Evolutionary conservation across 2,888 invertebrate species (phyloP), one percentile per base, ranked within the genome.

Genomic region (Drosophila nr. perissopoda): DNA sequence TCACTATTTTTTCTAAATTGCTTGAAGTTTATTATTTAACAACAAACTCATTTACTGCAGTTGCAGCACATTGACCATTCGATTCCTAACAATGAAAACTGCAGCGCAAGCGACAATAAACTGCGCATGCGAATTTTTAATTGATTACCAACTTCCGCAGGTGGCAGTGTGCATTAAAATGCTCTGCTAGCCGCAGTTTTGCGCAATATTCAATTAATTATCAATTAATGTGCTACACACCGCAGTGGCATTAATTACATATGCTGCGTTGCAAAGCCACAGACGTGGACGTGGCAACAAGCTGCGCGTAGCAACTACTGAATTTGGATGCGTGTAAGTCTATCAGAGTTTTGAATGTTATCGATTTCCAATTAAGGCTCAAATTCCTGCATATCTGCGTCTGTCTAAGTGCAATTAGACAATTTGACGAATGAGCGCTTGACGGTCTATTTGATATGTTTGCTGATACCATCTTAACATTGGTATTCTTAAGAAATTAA

Each of bases 181-280:
- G 74, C 74, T 69, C 74, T 77, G 61, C 67, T 81, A 68, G 89
- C 80, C 80, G 70, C 75, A 70, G 75, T 80, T 89, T 87, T 82
- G 82, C 71, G 83, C 85, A 88, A 80, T 88, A 81, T 85, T 89
- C 89, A 85, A 85, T 85, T 87, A 85, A 85, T 89, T 88, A 85
- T 88, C 88, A 85, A 89, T 85, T 85, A 89, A 89, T 85, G 83
- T 78, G 88, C 76, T 82, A 79, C 82, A 89, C 81, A 76, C 90
- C 85, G 83, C 85, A 89, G 69, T 51, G 80, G 73, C 85, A 89
- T 86, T 89, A 82, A 88, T 88, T 88, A 85, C 76, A 88, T 88
- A 82, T 76, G 86, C 90, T 88, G 88, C 79, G 81, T 63, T 85
- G 88, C 78, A 89, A 83, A 81, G 78, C 70, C 83, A 64, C 79